Evolutionary conservation across 2,113 vertebrate genomes (phyloP).

Genomic region (Gnathonemus echidnorhynchus): DNA sequence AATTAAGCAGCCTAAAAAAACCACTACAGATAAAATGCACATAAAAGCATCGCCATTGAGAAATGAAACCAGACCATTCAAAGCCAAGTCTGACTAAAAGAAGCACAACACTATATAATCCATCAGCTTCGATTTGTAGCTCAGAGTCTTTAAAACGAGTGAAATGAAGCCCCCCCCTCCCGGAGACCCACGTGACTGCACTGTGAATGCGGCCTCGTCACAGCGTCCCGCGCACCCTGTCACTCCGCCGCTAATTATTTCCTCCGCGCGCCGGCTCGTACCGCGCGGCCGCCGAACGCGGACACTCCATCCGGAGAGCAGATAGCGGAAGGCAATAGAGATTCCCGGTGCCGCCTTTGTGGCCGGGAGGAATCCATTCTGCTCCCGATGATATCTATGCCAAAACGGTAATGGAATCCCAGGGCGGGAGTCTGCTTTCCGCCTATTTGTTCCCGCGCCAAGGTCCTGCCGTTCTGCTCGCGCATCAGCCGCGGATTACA

Average conservation of each 20-base stretch:
- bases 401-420: constrained; percentile 33
- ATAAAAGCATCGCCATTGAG: not conserved
- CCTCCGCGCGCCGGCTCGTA: not conserved
- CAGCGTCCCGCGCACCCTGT: not conserved
- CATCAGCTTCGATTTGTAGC: not conserved
- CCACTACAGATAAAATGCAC: not conserved
- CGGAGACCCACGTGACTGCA: not conserved
- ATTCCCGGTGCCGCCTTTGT: constrained; percentile 32
- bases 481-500: constrained; percentile 32
- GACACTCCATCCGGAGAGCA: not conserved
- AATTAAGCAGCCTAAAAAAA: not conserved
- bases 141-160: not conserved
- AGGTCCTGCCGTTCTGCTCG: constrained; percentile 37
- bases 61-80: not conserved
- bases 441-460: constrained; percentile 43
- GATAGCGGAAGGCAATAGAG: constrained; percentile 3
- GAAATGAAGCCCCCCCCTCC: not conserved
- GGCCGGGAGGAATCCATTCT: constrained; percentile 30
- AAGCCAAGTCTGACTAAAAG: not conserved
- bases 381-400: constrained; percentile 29
- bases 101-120: not conserved
- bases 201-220: not conserved
- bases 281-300: not conserved
- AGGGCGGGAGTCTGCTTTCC: constrained; percentile 40
- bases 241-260: not conserved